These are phyloP conservation scores for Coelinius sp. DNA, from an alignment of 2,888 invertebrate genomes.

Conservation along the genomic window DNA sequence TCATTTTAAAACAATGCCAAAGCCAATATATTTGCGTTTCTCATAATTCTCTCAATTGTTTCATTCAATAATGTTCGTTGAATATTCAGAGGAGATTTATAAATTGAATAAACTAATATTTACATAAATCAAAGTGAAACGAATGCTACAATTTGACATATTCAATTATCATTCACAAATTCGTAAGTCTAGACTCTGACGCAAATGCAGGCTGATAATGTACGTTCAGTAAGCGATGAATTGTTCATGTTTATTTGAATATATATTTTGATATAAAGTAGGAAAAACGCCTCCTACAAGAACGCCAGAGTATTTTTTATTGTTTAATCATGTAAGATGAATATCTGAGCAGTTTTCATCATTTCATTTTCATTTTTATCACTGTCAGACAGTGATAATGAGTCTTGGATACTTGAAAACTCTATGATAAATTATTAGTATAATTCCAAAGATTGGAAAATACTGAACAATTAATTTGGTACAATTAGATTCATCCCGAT, in stretches of 20 bases:
- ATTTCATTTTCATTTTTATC: slow-evolving; percentile 31
- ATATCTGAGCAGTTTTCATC: slow-evolving; percentile 48
- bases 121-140: slow-evolving; percentile 61
- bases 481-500: slow-evolving; percentile 21
- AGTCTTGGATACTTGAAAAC: slow-evolving; percentile 39
- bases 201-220: slow-evolving; percentile 43
- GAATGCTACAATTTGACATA: slow-evolving; percentile 57
- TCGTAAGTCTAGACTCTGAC: slow-evolving; percentile 53
- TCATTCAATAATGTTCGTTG: slow-evolving; percentile 26
- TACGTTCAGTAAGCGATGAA: slow-evolving; percentile 10
- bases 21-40: neutral
- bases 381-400: slow-evolving; percentile 39
- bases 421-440: slow-evolving; percentile 28
- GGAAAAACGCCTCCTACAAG: slow-evolving; percentile 6
- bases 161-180: slow-evolving; percentile 53
- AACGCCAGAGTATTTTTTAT: slow-evolving; percentile 33
- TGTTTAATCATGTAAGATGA: slow-evolving; percentile 42
- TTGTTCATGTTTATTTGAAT: slow-evolving; percentile 30
- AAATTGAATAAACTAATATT: slow-evolving; percentile 59
- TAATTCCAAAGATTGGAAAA: slow-evolving; percentile 42
- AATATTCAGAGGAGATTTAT: slow-evolving; percentile 24
- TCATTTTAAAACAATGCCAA: neutral
- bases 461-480: slow-evolving; percentile 46
- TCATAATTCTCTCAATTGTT: neutral
- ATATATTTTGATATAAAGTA: slow-evolving; percentile 12